A percentile compares a stretch with the other conserved stretches of the same genome.
These are phyloP conservation scores for Cygnus buccinator DNA, from an alignment of 2,113 vertebrate species.

Conservation along the genomic window DNA sequence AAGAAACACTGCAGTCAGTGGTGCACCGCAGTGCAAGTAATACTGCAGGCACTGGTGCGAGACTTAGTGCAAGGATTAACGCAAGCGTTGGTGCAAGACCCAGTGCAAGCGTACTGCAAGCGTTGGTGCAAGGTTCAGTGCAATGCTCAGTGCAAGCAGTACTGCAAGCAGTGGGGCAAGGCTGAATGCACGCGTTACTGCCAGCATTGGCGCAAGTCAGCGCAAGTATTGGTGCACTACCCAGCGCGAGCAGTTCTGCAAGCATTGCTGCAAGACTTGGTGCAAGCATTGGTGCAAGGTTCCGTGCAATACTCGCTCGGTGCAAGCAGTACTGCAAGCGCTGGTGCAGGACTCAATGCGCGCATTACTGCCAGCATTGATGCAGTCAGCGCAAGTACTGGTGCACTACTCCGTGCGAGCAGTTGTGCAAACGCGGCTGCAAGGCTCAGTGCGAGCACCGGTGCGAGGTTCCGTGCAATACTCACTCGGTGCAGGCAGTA, in stretches of 20 bases:
- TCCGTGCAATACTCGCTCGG: neutral
- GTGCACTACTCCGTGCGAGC: rapidly evolving
- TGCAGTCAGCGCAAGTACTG: neutral
- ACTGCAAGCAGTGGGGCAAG: no score
- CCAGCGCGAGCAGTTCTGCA: neutral
- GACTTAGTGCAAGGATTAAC: no score
- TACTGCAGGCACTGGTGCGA: no score
- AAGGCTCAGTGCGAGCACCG: rapidly evolving
- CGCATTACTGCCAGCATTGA: rapidly evolving
- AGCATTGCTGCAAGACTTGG: neutral
- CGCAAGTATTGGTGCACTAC: no score
- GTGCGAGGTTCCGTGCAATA: neutral
- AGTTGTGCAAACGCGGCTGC: rapidly evolving
- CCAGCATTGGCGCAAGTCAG: neutral
- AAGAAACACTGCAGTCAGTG: no score
- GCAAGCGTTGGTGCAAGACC: no score
- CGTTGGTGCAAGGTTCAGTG: no score
- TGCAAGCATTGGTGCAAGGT: no score
- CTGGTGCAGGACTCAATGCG: neutral
- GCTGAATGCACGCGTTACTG: neutral
- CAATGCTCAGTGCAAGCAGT: no score
- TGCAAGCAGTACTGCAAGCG: neutral
- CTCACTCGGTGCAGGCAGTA: no score
- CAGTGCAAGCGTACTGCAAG: no score
- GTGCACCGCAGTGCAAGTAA: no score